phyloP scores from a whole-genome alignment of 2,888 invertebrate genomes.

The Morinoia aosen region DNA sequence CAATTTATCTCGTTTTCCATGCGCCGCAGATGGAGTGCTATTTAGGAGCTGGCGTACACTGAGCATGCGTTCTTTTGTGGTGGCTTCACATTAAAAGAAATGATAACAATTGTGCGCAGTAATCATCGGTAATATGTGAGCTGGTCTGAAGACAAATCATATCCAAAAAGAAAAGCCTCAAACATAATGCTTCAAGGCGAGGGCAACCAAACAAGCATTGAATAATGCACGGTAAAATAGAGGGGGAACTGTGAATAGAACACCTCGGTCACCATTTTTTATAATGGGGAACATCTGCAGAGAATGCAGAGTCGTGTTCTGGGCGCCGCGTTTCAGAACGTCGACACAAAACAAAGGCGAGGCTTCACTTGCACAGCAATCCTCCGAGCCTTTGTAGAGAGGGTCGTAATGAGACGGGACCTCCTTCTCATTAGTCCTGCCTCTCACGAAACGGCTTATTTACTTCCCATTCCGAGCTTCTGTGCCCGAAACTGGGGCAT shows the following conservation, averaged over 20 bases:
- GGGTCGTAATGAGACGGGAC: slow-evolving; percentile 10
- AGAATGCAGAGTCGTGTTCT: background rate
- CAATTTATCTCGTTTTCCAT: too few relatives aligned
- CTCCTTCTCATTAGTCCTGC: slow-evolving; percentile 15
- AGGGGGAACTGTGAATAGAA: background rate
- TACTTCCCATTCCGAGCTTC: background rate
- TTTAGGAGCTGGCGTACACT: too few relatives aligned
- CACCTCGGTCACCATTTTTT: background rate
- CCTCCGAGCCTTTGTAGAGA: slow-evolving; percentile 3
- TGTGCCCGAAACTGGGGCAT: background rate
- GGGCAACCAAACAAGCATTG: background rate
- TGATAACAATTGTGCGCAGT: too few relatives aligned
- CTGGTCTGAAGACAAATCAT: background rate
- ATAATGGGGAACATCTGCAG: background rate
- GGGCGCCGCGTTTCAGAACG: background rate
- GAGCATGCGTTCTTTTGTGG: too few relatives aligned
- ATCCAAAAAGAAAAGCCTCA: background rate
- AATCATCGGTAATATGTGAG: too few relatives aligned
- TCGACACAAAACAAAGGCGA: background rate
- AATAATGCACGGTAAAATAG: background rate
- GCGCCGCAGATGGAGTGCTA: too few relatives aligned
- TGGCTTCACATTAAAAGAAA: too few relatives aligned
- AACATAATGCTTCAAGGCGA: background rate
- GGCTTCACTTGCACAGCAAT: slow-evolving; percentile 8
- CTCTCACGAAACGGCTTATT: slow-evolving; percentile 10